Conservation (phyloP, 2,888 invertebrate genomes). For the Icerya purchasi region DNA sequence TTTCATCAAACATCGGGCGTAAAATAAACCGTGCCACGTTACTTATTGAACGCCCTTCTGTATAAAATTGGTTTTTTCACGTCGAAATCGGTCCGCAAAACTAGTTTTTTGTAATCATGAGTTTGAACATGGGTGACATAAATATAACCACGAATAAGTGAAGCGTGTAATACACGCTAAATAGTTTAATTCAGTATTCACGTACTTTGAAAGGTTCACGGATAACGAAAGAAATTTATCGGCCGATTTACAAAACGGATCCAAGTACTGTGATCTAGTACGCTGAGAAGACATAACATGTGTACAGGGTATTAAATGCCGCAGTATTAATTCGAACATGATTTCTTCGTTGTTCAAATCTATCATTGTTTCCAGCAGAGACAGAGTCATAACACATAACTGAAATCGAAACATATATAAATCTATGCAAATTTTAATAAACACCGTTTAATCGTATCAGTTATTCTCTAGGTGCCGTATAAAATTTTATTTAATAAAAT, state of each 20-base stretch:
- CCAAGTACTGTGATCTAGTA: slow-evolving; percentile 42
- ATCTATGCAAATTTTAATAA: no score
- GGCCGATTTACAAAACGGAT: slow-evolving; percentile 48
- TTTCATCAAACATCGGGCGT: no score
- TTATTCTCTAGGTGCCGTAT: not conserved
- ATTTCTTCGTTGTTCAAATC: slow-evolving; percentile 89
- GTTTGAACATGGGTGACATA: no score
- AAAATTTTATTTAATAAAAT: not conserved
- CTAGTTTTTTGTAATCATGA: no score
- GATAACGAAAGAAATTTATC: slow-evolving; percentile 52
- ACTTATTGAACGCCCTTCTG: no score
- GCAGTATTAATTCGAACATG: slow-evolving; percentile 74
- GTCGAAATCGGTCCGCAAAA: no score
- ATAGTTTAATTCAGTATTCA: no score
- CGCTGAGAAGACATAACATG: slow-evolving; percentile 65
- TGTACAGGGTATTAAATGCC: slow-evolving; percentile 57
- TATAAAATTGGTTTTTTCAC: no score
- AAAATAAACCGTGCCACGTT: no score
- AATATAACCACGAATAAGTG: no score
- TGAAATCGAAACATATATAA: slow-evolving; percentile 27
- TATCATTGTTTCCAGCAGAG: slow-evolving; percentile 72
- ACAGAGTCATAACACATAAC: slow-evolving; percentile 69
- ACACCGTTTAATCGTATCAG: no score
- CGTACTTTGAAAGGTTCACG: slow-evolving; percentile 29
- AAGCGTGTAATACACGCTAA: no score